These are phyloP conservation scores for Germaria angustata DNA, from an alignment of 2,888 invertebrate species.

Conservation along the genomic window DNA sequence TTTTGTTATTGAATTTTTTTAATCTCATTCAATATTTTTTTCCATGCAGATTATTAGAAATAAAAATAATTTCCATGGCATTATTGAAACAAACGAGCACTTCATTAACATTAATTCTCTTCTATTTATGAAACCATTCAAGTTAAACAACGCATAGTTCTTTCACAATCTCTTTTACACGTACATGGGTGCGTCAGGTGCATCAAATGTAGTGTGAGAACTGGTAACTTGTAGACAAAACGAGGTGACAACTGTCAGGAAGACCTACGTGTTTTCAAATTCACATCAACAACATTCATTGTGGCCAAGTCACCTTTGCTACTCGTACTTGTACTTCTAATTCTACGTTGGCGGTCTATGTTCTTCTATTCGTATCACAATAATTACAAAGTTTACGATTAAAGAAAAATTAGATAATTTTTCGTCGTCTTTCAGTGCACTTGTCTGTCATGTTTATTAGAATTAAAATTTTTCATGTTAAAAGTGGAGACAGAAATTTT, in stretches of 20 bases:
- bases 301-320: not conserved
- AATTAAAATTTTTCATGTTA: not conserved
- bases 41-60: no score
- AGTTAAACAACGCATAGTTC: not conserved
- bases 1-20: no score
- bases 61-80: no score
- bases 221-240: no score
- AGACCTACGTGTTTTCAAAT: not conserved
- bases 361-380: not conserved
- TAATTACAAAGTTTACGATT: slow-evolving; percentile 14
- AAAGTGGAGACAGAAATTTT: not conserved
- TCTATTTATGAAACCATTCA: no score
- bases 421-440: not conserved
- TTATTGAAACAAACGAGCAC: no score
- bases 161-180: not conserved
- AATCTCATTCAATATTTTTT: no score
- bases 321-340: not conserved
- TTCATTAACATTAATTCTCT: no score
- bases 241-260: not conserved
- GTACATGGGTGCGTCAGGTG: not conserved
- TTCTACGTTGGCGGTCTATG: slow-evolving; percentile 23
- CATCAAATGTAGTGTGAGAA: not conserved
- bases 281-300: not conserved
- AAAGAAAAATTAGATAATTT: not conserved
- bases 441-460: not conserved